Conservation (phyloP, 2,888 invertebrate species). For the Sinotaia quadrata region DNA sequence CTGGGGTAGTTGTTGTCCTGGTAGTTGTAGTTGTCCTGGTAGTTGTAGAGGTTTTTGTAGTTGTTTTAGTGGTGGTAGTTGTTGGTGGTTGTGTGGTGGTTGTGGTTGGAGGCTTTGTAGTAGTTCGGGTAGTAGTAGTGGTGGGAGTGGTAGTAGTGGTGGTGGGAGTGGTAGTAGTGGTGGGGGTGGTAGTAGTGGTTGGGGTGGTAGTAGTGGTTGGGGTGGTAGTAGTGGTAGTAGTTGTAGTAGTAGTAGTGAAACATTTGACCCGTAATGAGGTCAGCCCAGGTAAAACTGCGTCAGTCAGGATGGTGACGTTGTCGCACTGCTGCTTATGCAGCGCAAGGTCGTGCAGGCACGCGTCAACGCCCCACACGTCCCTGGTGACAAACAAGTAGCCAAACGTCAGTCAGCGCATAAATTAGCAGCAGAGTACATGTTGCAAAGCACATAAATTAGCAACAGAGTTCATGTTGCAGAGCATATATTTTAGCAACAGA, state of each 20-base stretch:
- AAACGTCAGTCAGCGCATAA: no score
- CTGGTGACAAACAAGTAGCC: no score
- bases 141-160: constrained; percentile 6
- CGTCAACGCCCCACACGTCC: not conserved
- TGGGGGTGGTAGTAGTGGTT: constrained; percentile 3
- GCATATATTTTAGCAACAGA: no score
- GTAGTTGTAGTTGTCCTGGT: not conserved
- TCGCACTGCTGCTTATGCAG: not conserved
- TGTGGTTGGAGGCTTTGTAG: not conserved
- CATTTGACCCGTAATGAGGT: not conserved
- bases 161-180: constrained; percentile 1
- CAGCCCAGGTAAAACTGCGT: not conserved
- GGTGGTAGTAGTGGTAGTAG: constrained; percentile 10
- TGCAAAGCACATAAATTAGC: no score
- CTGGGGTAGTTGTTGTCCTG: not conserved
- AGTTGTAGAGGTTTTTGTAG: not conserved
- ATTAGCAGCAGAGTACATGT: no score
- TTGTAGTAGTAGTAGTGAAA: constrained; percentile 10
- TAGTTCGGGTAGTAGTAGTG: not conserved
- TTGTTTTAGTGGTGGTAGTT: not conserved
- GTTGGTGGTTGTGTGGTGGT: not conserved
- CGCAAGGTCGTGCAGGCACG: not conserved
- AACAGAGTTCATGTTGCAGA: no score
- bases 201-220: constrained; percentile 8
- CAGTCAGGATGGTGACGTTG: not conserved